A percentile compares a stretch with the other conserved stretches of the same genome.
Evolutionary conservation across 30 jellyfish, hydroid and myxozoan genomes (phyloP).

Genomic region (Chrysaora quinquecirrha): DNA sequence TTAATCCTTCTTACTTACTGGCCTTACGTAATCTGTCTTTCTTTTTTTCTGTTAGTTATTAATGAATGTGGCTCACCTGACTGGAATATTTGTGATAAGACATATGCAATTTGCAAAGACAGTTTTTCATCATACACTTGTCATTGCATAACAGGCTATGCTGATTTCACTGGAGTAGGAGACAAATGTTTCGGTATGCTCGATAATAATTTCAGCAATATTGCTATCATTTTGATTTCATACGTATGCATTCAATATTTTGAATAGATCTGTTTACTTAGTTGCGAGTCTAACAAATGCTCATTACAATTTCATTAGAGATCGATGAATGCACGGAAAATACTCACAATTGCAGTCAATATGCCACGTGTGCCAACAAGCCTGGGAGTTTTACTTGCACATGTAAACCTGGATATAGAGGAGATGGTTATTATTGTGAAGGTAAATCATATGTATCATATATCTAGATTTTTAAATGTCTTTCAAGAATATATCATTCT

Average conservation of each 20-base stretch:
- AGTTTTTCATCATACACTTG: conserved; percentile 51
- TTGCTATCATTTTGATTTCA: not conserved
- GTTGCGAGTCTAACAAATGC: no score
- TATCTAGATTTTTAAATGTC: not conserved
- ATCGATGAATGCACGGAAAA: conserved; percentile 43
- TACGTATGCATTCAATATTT: not conserved
- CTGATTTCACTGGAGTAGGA: conserved; percentile 28
- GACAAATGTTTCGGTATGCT: conserved; percentile 29
- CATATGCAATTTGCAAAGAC: conserved; percentile 29
- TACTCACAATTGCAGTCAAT: conserved; percentile 55
- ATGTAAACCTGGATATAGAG: conserved; percentile 70
- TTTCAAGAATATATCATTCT: no score
- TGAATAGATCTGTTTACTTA: no score
- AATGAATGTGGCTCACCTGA: conserved; percentile 20
- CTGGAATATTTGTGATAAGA: conserved; percentile 56
- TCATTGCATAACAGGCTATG: conserved; percentile 44
- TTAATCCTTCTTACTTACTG: no score
- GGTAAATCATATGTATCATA: conserved; percentile 14
- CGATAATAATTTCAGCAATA: no score
- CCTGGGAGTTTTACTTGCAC: conserved; percentile 57
- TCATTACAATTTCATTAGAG: conserved; percentile 38
- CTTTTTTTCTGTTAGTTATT: conserved; percentile 3
- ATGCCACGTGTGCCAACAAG: conserved; percentile 44
- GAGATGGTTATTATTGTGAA: conserved; percentile 93
- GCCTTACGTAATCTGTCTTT: no score